A percentile compares a stretch with the other conserved stretches of the same genome.
Evolutionary conservation across 2,113 vertebrate species (phyloP).

Genomic region (Aramus guarauna): DNA sequence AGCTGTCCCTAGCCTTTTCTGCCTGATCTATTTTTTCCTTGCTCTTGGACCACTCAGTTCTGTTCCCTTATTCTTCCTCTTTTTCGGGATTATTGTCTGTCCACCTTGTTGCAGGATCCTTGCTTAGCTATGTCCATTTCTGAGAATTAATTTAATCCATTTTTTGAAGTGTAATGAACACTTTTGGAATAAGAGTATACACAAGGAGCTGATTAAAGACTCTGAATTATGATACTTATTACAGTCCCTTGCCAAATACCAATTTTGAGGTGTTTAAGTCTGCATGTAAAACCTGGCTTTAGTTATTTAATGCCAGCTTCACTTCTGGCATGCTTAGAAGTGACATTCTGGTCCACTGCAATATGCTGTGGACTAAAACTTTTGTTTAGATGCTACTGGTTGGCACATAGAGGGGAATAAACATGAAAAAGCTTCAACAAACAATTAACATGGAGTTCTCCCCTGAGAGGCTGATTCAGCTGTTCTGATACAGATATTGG

Average conservation of each 20-base stretch:
- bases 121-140: background rate
- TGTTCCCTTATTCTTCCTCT: background rate
- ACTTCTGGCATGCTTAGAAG: background rate
- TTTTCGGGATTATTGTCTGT: background rate
- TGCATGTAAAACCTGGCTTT: background rate
- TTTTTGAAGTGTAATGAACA: background rate
- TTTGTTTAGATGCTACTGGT: background rate
- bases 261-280: background rate
- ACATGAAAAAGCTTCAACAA: background rate
- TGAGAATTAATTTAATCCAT: background rate
- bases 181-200: background rate
- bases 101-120: background rate
- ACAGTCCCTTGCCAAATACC: background rate
- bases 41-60: background rate
- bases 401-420: background rate
- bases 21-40: background rate
- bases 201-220: background rate
- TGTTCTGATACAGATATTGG: background rate
- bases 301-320: background rate
- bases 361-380: background rate
- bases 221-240: background rate
- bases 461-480: background rate
- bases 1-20: background rate
- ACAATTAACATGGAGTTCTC: background rate
- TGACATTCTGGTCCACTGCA: background rate